Conservation (phyloP, 2,797 vertebrate species). For the Acropternis orthonyx region DNA sequence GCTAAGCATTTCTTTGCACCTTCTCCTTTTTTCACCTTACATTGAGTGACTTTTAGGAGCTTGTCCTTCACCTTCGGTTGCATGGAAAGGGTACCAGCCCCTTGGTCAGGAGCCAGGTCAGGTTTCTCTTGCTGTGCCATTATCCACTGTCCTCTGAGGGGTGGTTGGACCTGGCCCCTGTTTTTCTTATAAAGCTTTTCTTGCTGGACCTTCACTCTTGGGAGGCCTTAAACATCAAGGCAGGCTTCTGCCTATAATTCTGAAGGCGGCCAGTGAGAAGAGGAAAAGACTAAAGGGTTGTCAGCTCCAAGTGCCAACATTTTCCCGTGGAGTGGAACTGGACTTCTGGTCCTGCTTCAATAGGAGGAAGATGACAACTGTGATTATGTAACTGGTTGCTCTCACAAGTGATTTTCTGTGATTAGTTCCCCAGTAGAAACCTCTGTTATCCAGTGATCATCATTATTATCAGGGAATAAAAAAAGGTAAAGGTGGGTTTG, state of each 20-base stretch:
- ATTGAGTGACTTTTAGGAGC: neutral
- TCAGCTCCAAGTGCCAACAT: neutral
- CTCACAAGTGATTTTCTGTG: neutral
- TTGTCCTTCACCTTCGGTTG: neutral
- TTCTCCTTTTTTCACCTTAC: neutral
- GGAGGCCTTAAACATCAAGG: neutral
- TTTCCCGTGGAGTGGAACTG: neutral
- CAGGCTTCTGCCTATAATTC: neutral
- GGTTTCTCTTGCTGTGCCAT: neutral
- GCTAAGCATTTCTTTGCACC: neutral
- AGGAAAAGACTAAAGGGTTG: neutral
- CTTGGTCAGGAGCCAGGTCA: neutral
- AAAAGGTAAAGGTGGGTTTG: neutral
- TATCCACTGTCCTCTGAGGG: neutral
- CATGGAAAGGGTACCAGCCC: neutral
- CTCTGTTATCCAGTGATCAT: neutral
- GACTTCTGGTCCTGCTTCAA: neutral
- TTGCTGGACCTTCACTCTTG: neutral
- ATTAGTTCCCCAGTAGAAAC: neutral
- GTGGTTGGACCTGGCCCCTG: neutral
- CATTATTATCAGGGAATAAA: neutral
- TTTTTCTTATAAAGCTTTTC: neutral
- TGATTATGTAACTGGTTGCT: neutral
- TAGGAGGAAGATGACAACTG: neutral
- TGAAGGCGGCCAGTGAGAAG: neutral